Conservation (phyloP, 2,888 invertebrate species). For the Orthosia gothica region DNA sequence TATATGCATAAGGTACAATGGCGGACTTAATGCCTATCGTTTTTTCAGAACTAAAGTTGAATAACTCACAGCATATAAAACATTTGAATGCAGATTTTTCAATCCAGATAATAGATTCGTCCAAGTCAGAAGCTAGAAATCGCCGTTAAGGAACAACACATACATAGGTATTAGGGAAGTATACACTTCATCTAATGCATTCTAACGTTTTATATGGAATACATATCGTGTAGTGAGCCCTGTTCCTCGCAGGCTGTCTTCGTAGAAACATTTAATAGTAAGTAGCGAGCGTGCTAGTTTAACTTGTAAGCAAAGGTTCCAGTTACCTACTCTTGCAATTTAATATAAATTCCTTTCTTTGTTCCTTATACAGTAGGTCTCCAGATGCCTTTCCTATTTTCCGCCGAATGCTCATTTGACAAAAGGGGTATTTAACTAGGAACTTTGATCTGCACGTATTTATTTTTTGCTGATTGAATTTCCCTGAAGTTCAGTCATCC, state of each 20-base stretch:
- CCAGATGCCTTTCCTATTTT: slow-evolving; percentile 44
- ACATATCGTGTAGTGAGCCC: slow-evolving; percentile 9
- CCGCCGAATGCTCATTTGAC: slow-evolving; percentile 6
- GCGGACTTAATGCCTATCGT: no score
- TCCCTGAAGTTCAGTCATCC: background rate
- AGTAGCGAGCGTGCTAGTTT: slow-evolving; percentile 36
- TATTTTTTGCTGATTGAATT: background rate
- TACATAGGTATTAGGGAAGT: background rate
- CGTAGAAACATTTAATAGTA: slow-evolving; percentile 49
- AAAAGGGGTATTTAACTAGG: slow-evolving; percentile 14
- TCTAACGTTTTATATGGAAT: slow-evolving; percentile 12
- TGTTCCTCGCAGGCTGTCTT: slow-evolving; percentile 9
- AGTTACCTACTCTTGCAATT: slow-evolving; percentile 49
- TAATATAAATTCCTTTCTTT: slow-evolving; percentile 54
- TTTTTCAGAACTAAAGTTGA: background rate
- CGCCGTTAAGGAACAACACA: background rate
- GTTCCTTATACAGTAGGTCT: slow-evolving; percentile 39
- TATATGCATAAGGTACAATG: no score
- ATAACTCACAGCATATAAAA: background rate
- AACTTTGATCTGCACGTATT: background rate
- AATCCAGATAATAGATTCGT: background rate
- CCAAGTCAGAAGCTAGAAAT: slow-evolving; percentile 1
- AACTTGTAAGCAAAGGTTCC: slow-evolving; percentile 41
- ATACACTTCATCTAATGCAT: background rate
- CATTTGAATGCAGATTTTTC: background rate